Conservation (phyloP, 2,113 vertebrate genomes). For the Atrichornis clamosus region DNA sequence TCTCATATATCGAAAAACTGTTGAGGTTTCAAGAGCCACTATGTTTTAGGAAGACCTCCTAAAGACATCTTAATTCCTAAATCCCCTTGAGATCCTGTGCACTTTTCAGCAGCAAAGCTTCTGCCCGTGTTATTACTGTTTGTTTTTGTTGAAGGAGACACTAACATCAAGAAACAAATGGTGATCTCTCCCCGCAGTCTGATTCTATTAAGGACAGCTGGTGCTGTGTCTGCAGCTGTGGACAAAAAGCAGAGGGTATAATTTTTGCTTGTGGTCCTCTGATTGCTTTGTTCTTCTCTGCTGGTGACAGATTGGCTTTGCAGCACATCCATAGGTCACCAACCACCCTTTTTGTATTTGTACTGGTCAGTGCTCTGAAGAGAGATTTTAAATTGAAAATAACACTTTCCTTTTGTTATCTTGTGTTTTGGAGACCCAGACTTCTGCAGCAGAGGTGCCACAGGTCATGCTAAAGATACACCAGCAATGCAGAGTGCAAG, state of each 20-base stretch:
- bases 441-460: background rate
- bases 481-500: background rate
- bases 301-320: slow-evolving; percentile 46
- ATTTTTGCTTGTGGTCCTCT: slow-evolving; percentile 19
- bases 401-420: slow-evolving; percentile 33
- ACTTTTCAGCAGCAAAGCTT: slow-evolving; percentile 20
- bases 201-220: slow-evolving; percentile 22
- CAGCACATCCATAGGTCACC: slow-evolving; percentile 31
- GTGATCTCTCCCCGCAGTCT: background rate
- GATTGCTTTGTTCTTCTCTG: slow-evolving; percentile 50
- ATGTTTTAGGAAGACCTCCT: slow-evolving; percentile 7
- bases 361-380: slow-evolving; percentile 28
- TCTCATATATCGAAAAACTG: background rate
- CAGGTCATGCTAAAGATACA: background rate
- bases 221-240: slow-evolving; percentile 8
- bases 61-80: slow-evolving; percentile 48
- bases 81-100: background rate
- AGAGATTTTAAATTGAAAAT: slow-evolving; percentile 48
- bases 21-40: background rate
- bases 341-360: slow-evolving; percentile 14
- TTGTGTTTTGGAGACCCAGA: background rate
- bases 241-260: background rate
- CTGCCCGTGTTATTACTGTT: slow-evolving; percentile 41
- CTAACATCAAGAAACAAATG: slow-evolving; percentile 31
- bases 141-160: slow-evolving; percentile 54